Percentiles rank a stretch among this genome's conserved stretches.
Evolutionary conservation across 2,797 vertebrate genomes (phyloP).

Genomic region (Acanthopagrus latus): DNA sequence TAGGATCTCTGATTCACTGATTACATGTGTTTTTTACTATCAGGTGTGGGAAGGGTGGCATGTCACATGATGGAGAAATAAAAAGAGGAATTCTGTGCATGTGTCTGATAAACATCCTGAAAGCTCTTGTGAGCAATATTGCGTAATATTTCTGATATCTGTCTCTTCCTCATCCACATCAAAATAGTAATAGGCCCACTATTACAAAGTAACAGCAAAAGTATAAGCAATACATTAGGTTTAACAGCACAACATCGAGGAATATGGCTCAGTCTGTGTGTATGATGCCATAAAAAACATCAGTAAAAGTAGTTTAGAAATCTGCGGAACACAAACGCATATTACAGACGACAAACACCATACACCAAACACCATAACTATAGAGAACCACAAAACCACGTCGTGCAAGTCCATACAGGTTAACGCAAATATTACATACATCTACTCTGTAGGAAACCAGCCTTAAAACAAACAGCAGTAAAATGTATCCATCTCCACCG

Average conservation of each 20-base stretch:
- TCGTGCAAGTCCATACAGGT: neutral
- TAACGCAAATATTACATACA: too few relatives aligned
- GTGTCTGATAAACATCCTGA: conserved; percentile 4
- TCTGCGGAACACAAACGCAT: neutral
- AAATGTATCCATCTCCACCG: neutral
- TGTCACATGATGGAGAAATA: neutral
- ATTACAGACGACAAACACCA: neutral
- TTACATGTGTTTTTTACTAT: neutral
- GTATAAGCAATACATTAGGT: neutral
- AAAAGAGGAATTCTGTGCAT: neutral
- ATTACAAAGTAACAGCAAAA: neutral
- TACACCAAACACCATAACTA: neutral
- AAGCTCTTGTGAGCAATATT: neutral
- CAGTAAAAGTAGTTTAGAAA: neutral
- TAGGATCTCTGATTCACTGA: neutral
- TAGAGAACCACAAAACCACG: neutral
- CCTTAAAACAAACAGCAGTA: conserved; percentile 18
- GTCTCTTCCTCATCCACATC: neutral
- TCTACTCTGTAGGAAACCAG: neutral
- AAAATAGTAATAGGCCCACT: neutral
- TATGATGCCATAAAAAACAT: neutral
- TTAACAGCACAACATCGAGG: neutral
- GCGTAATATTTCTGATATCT: conserved; percentile 2
- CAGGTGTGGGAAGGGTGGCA: neutral
- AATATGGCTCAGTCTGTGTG: neutral